Evolutionary conservation across 1,140 invertebrate genomes (phyloP).

Genomic region (Adoxophyes honmai): DNA sequence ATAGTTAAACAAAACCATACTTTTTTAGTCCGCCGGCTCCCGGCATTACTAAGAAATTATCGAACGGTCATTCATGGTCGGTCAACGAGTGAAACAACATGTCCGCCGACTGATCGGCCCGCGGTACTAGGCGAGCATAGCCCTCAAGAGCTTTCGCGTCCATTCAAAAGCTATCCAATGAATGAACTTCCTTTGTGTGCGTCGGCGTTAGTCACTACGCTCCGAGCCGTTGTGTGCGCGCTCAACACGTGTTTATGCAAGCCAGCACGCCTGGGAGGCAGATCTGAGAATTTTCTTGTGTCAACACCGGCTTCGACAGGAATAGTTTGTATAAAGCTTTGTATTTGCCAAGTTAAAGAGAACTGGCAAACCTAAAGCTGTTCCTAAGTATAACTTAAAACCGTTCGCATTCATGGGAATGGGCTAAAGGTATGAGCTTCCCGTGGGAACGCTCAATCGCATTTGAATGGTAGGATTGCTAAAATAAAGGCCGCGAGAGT

Average conservation of each 20-base stretch:
- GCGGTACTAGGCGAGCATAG: conserved; percentile 61
- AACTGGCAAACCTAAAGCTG: conserved; percentile 8
- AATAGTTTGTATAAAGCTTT: conserved; percentile 58
- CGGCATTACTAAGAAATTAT: neutral
- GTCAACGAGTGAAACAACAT: conserved; percentile 59
- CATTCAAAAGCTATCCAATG: conserved; percentile 55
- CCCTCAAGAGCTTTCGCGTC: conserved; percentile 53
- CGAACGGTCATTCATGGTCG: conserved; percentile 19
- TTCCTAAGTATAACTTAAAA: conserved; percentile 18
- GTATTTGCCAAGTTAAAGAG: conserved; percentile 48
- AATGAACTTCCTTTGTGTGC: conserved; percentile 57
- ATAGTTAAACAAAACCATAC: neutral
- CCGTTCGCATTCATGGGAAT: neutral
- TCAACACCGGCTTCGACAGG: conserved; percentile 66
- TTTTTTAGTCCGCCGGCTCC: neutral
- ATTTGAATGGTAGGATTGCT: neutral
- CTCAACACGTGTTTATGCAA: conserved; percentile 63
- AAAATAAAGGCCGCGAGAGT: conserved; percentile 1
- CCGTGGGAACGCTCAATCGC: neutral
- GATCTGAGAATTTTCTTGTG: conserved; percentile 73
- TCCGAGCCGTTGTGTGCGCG: conserved; percentile 27
- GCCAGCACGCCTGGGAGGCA: conserved; percentile 53
- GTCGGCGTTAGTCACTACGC: conserved; percentile 26
- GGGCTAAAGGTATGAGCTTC: neutral
- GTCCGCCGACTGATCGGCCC: conserved; percentile 57